Evolutionary conservation across 2,888 invertebrate genomes (phyloP), one percentile per base, ranked within the genome.

Genomic region (Dynastes tityus): DNA sequence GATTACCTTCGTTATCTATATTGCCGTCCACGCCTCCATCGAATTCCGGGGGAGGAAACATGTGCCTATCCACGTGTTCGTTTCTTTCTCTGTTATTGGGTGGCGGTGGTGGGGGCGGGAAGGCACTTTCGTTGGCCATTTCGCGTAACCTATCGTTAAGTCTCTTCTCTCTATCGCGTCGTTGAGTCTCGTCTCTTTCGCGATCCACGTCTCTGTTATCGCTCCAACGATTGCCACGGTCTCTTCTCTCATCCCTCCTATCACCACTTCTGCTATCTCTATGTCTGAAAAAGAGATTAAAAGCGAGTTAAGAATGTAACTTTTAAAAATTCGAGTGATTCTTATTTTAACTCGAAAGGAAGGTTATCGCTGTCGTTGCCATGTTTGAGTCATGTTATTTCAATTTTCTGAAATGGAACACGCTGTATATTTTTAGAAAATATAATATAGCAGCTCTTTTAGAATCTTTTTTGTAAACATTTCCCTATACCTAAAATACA

Each of bases 141-240:
- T 85, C 83, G 1, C 83, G 80, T 27, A 85, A 81, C n/a, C 84
- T 80, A 78, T 85, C 85, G 79, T 84, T 85, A 22, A 84, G 80
- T 71, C 87, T 84, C 32, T 88, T 88, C 53, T 85, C 85, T 3
- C 88, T 85, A 5, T 88, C 88, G 6, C 83, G 85, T 49, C 88
- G 84, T 3, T 37, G 32, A 5, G 32, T 37, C 32, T 86, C 87
- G 58, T 84, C 84, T 9, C 83, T 78, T n/a, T 81, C 81, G 9
- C 82, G 77, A 16, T 80, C 81, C 4, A 81, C 82, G 71, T 82
- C 82, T 37, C 80, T 77, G 13, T 82, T 75, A 49, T 83, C 83
- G 6, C 80, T 77, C 82, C 82, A 82, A 22, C 81, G 81, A 74
- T 82, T 81, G 29, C 58, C 63, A 3, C 78, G 71, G 45, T 82